phyloP scores from a whole-genome alignment of 2,888 invertebrate species.

The Harpalus rubripes region DNA sequence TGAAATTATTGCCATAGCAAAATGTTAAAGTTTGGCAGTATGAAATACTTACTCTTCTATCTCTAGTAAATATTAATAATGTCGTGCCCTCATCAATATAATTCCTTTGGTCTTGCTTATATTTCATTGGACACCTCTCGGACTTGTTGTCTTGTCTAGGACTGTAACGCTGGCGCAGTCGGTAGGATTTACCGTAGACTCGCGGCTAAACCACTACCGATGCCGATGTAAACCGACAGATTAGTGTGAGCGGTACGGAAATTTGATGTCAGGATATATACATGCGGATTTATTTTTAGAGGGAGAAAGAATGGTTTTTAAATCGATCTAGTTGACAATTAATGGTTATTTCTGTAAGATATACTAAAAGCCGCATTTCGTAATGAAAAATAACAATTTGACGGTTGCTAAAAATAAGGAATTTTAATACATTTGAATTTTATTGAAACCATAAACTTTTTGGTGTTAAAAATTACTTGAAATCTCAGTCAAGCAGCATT shows the following conservation, averaged over 20 bases:
- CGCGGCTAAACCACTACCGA: slow-evolving; percentile 52
- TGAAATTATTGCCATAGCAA: no score
- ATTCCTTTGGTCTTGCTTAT: slow-evolving; percentile 55
- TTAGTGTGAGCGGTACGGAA: slow-evolving; percentile 17
- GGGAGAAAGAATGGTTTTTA: neutral
- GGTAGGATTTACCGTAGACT: slow-evolving; percentile 43
- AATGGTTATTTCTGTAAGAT: neutral
- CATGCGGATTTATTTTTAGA: slow-evolving; percentile 17
- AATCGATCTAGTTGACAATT: neutral
- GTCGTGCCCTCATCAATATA: slow-evolving; percentile 26
- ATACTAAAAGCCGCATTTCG: neutral
- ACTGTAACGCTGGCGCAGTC: neutral
- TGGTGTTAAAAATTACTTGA: no score
- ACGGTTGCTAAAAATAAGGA: no score
- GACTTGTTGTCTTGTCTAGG: slow-evolving; percentile 58
- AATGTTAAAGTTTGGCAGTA: no score
- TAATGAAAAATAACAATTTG: no score
- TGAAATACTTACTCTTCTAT: no score
- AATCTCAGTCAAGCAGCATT: no score
- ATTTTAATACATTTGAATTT: no score
- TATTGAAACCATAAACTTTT: no score
- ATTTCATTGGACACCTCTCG: slow-evolving; percentile 59
- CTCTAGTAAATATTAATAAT: no score
- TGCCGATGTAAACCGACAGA: slow-evolving; percentile 55
- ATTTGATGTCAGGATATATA: neutral